A percentile compares a stretch with the other conserved stretches of the same genome.
These are phyloP conservation scores for Stramonita haemastoma DNA, from an alignment of 2,888 invertebrate species.

Conservation along the genomic window DNA sequence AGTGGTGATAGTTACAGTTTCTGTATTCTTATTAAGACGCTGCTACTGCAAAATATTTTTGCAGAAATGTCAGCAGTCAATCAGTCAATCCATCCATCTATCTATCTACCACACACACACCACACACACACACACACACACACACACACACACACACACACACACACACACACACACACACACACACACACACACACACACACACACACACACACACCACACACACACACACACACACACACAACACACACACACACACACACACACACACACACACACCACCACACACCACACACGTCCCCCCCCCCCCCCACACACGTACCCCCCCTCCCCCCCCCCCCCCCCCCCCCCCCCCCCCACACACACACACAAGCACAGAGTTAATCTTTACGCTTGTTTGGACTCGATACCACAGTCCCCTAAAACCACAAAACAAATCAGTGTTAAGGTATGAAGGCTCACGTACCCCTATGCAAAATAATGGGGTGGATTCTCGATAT, in stretches of 20 bases:
- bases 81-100: no score
- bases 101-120: no score
- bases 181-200: constrained; percentile 78
- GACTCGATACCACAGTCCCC: no score
- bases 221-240: neutral
- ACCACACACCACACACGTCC: neutral
- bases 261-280: neutral
- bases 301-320: neutral
- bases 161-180: constrained; percentile 82
- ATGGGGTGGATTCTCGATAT: no score
- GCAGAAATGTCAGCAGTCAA: no score
- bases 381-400: no score
- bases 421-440: no score
- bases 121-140: constrained; percentile 1
- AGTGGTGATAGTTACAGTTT: no score
- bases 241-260: neutral
- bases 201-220: neutral
- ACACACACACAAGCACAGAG: neutral
- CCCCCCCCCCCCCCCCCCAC: neutral
- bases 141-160: constrained; percentile 17
- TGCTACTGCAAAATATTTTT: no score
- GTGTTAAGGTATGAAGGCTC: no score
- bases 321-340: neutral
- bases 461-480: no score
- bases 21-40: no score